A percentile compares a stretch with the other conserved stretches of the same genome.
These are phyloP conservation scores for Irena cyanogastra DNA, from an alignment of 2,113 vertebrate genomes.

Conservation along the genomic window DNA sequence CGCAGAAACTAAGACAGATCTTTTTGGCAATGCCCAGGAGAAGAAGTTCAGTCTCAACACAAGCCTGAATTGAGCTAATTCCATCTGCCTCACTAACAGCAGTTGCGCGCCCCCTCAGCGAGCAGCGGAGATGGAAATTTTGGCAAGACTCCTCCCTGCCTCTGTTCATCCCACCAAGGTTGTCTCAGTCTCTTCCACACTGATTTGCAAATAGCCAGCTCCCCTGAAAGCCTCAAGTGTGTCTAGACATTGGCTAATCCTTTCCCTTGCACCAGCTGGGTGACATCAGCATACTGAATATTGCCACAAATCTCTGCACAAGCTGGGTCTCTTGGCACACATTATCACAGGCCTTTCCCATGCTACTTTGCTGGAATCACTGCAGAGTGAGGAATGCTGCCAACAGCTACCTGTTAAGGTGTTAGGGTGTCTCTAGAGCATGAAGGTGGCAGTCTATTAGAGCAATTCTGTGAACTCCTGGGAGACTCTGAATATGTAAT, in stretches of 20 bases:
- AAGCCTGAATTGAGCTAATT: neutral
- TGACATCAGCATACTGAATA: conserved; percentile 32
- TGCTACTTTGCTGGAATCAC: neutral
- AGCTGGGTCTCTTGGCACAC: neutral
- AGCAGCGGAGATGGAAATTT: neutral
- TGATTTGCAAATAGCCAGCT: conserved; percentile 11
- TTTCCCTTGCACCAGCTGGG: neutral
- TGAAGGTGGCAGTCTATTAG: neutral
- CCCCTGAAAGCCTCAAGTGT: neutral
- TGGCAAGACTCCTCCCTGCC: neutral
- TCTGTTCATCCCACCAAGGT: neutral
- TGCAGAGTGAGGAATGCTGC: neutral
- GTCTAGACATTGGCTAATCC: conserved; percentile 41
- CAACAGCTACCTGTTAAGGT: neutral
- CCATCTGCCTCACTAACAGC: neutral
- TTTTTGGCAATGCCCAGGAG: neutral
- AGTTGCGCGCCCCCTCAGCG: accelerated
- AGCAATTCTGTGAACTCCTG: neutral
- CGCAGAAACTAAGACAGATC: neutral
- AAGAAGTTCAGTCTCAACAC: neutral
- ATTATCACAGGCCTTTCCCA: accelerated
- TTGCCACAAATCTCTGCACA: neutral
- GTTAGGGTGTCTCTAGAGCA: neutral
- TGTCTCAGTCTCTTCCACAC: neutral
- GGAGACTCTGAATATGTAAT: neutral